phyloP scores from a whole-genome alignment of 2,888 invertebrate genomes.

The Piscicola geometra region DNA sequence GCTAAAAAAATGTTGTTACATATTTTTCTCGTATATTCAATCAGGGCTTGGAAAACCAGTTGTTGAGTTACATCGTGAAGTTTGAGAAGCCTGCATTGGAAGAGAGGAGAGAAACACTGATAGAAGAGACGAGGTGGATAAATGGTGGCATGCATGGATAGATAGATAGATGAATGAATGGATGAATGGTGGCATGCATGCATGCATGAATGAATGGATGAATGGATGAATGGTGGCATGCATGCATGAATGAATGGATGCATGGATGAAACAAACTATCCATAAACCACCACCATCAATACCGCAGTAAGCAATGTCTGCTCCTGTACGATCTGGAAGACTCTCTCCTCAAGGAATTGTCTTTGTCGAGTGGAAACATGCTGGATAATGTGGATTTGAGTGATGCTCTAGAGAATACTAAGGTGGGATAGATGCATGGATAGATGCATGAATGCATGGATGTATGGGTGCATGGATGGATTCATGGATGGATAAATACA shows the following conservation, averaged over 20 bases:
- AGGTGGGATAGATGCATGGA: slow-evolving; percentile 56
- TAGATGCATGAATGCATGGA: slow-evolving; percentile 11
- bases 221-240: too few relatives aligned
- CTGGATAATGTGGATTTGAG: slow-evolving; percentile 82
- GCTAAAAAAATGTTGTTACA: too few relatives aligned
- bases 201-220: too few relatives aligned
- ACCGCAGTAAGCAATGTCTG: slow-evolving; percentile 70
- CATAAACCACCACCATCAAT: not conserved
- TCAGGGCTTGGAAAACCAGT: slow-evolving; percentile 81
- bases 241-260: too few relatives aligned
- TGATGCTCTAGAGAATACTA: slow-evolving; percentile 79
- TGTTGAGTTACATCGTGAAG: slow-evolving; percentile 80
- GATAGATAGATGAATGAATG: not conserved
- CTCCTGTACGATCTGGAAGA: slow-evolving; percentile 78
- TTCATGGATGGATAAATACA: not conserved
- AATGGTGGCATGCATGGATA: too few relatives aligned
- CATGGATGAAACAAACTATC: not conserved
- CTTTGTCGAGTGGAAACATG: slow-evolving; percentile 84
- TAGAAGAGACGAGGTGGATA: slow-evolving; percentile 70
- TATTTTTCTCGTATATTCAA: slow-evolving; percentile 12
- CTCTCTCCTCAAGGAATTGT: slow-evolving; percentile 74
- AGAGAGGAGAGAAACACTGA: slow-evolving; percentile 75
- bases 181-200: too few relatives aligned
- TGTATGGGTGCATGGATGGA: not conserved
- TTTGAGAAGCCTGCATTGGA: slow-evolving; percentile 81